phyloP scores from a whole-genome alignment of 2,113 vertebrate species.

The Thomomys bottae region DNA sequence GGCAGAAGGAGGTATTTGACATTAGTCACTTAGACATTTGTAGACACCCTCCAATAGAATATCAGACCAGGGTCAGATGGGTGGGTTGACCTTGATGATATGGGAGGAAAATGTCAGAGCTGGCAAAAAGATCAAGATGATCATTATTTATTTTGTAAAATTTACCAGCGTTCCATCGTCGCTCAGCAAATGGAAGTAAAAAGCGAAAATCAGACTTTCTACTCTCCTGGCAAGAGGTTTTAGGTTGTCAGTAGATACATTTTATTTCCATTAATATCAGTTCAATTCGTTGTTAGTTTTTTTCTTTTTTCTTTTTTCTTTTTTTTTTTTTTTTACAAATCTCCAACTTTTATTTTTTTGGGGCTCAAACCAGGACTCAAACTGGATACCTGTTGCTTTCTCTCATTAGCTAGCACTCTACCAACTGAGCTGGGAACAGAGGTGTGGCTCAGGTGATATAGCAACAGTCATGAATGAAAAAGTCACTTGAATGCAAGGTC shows the following conservation, averaged over 20 bases:
- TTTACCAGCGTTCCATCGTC: not conserved
- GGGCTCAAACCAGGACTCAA: too few species aligned
- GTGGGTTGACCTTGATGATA: not conserved
- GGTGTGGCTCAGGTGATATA: too few species aligned
- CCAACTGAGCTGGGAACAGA: too few species aligned
- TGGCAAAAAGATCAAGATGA: not conserved
- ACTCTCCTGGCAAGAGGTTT: not conserved
- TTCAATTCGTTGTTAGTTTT: slow-evolving; percentile 1
- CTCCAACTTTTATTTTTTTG: too few species aligned
- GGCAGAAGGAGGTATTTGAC: not conserved
- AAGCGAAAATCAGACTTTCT: not conserved
- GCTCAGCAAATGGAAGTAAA: not conserved
- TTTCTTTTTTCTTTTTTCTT: not conserved
- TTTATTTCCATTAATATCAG: not conserved
- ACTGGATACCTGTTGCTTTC: too few species aligned
- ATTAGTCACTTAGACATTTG: too few species aligned
- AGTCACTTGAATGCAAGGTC: too few species aligned
- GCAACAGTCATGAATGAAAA: too few species aligned
- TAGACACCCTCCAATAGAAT: too few species aligned
- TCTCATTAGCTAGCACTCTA: too few species aligned
- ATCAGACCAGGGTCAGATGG: not conserved
- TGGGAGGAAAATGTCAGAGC: not conserved
- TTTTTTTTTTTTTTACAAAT: too few species aligned
- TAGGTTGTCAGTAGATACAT: not conserved
- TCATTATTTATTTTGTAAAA: slow-evolving; percentile 46